Evolutionary conservation across 1,140 invertebrate genomes (phyloP), one percentile per base, ranked within the genome.

Genomic region (Orchestia grillus): DNA sequence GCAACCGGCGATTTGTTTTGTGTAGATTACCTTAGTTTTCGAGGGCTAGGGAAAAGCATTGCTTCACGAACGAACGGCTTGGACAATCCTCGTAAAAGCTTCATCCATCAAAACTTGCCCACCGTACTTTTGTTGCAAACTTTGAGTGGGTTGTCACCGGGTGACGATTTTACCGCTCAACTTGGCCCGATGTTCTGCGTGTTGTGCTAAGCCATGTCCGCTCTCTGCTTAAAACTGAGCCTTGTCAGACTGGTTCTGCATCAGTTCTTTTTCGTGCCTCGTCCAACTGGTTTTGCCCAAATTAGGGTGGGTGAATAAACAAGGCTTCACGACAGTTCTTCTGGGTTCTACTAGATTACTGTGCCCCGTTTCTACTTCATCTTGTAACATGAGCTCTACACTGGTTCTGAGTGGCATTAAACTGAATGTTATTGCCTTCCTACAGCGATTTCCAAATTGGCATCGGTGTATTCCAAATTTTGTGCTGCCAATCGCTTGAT

Each of bases 61-160:
- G 62, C 62, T 77, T 77, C 62, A 77, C 62, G 62, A 77, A 91
- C 40, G 92, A 94, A 44, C 92, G 47, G 36, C 92, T 40, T 45
- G 44, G 92, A 94, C 44, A 47, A 47, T n/a, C 40, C 43, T 94
- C 92, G 92, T 45, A 94, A 94, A 94, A 44, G 43, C 92, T 47
- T 44, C 92, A 94, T 94, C 92, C 92, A 94, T 94, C 92, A 94
- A 94, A 94, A 94, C 92, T 94, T 94, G 92, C 40, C 40, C 40
- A n/a, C 43, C 92, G 92, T 94, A 94, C 92, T 94, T 94, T 94
- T 94, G 92, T 94, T 94, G 43, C 92, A 45, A 94, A 94, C 92
- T 94, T 94, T 45, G 92, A 94, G 92, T 94, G 44, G 92, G 43
- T 94, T 94, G 92, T 94, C 92, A 47, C 92, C 8, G 92, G 44